Conservation (phyloP, 1,140 invertebrate species). For the Drosophila miranda region DNA sequence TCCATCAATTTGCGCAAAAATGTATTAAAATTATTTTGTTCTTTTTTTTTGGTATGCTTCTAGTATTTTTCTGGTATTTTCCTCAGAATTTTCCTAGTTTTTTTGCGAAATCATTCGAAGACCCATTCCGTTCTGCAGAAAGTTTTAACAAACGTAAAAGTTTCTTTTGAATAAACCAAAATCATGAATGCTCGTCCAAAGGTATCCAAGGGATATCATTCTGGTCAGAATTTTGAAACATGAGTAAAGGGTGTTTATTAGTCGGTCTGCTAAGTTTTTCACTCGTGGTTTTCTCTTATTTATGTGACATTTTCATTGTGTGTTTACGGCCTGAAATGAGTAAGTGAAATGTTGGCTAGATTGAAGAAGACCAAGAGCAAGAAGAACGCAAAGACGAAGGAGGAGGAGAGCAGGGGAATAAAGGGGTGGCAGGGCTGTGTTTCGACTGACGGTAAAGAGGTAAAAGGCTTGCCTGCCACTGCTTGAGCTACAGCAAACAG, state of each 20-base stretch:
- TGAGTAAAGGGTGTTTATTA: too few relatives aligned
- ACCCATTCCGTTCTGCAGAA: too few relatives aligned
- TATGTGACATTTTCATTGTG: constrained; percentile 79
- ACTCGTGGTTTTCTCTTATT: constrained; percentile 45
- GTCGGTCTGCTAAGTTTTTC: too few relatives aligned
- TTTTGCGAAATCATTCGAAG: too few relatives aligned
- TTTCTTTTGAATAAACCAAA: too few relatives aligned
- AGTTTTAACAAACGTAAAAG: too few relatives aligned
- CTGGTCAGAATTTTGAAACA: too few relatives aligned
- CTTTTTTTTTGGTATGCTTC: not conserved
- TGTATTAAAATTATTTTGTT: not conserved
- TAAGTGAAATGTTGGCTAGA: constrained; percentile 52
- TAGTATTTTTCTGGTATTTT: not conserved
- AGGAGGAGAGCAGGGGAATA: not conserved
- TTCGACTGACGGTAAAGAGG: not conserved
- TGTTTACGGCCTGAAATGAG: constrained; percentile 62
- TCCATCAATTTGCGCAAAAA: too few relatives aligned
- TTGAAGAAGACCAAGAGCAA: constrained; percentile 27
- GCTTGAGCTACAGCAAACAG: constrained; percentile 58
- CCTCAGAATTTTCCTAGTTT: constrained; percentile 4
- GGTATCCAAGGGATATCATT: too few relatives aligned
- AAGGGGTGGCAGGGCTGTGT: not conserved
- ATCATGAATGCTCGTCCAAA: too few relatives aligned
- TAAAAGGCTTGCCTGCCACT: constrained; percentile 1
- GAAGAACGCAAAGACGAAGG: not conserved